phyloP scores from a whole-genome alignment of 2,797 vertebrate species.

The Orientallactaga sibirica region DNA sequence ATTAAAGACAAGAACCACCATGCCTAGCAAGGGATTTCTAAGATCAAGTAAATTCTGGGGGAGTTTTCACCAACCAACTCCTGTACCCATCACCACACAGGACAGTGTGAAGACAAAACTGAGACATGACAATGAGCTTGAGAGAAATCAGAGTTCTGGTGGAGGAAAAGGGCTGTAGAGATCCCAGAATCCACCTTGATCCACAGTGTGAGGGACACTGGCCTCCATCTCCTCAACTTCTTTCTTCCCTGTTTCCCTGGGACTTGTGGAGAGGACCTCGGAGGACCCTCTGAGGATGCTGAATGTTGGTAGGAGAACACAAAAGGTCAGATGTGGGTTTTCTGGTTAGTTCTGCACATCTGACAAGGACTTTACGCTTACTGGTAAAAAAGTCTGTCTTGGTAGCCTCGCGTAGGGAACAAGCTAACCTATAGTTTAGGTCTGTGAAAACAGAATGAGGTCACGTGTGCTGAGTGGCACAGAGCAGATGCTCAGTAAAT shows the following conservation, averaged over 20 bases:
- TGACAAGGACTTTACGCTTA: background rate
- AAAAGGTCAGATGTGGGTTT: background rate
- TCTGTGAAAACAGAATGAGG: background rate
- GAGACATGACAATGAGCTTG: background rate
- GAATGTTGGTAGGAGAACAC: background rate
- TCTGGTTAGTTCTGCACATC: background rate
- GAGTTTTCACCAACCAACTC: background rate
- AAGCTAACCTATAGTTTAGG: background rate
- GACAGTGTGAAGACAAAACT: background rate
- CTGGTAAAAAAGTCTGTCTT: background rate
- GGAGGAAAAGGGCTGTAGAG: too few relatives aligned
- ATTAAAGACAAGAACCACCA: too few relatives aligned
- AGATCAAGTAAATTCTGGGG: background rate
- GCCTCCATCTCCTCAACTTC: background rate
- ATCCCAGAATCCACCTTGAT: background rate
- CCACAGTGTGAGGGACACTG: accelerated
- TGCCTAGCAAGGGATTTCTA: background rate
- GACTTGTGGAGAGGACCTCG: too few relatives aligned
- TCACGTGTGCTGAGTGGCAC: background rate
- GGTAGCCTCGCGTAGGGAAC: background rate
- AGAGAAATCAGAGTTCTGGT: background rate
- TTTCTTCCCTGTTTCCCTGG: background rate
- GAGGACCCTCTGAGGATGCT: accelerated
- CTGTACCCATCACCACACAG: background rate
- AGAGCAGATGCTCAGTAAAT: background rate